These are phyloP conservation scores for Arothron firmamentum DNA, from an alignment of 2,113 vertebrate species.

Conservation along the genomic window DNA sequence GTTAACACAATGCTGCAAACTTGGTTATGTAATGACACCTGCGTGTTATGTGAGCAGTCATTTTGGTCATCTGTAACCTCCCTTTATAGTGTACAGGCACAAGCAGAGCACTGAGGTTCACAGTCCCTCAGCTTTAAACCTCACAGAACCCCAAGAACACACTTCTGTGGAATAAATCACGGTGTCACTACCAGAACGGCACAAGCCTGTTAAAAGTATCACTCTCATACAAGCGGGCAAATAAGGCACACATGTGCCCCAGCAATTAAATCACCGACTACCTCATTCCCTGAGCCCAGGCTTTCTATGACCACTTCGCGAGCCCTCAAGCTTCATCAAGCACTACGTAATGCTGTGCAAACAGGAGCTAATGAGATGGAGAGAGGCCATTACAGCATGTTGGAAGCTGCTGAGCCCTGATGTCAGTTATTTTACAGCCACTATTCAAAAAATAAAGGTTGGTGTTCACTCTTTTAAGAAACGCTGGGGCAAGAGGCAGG, in stretches of 20 bases:
- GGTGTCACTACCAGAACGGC: constrained; percentile 13
- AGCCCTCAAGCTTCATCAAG: constrained; percentile 61
- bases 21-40: constrained; percentile 58
- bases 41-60: constrained; percentile 46
- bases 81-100: constrained; percentile 33
- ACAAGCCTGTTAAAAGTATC: constrained; percentile 36
- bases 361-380: constrained; percentile 51
- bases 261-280: constrained; percentile 53
- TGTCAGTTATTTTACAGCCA: constrained; percentile 65
- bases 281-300: constrained; percentile 48
- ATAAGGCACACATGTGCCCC: constrained; percentile 31
- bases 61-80: constrained; percentile 43
- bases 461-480: constrained; percentile 52
- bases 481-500: constrained; percentile 25
- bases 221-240: constrained; percentile 22
- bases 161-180: constrained; percentile 26
- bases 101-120: constrained; percentile 5
- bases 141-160: constrained; percentile 5
- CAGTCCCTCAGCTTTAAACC: constrained; percentile 11
- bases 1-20: constrained; percentile 53
- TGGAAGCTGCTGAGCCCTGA: constrained; percentile 61
- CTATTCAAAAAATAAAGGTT: constrained; percentile 51
- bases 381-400: constrained; percentile 60
- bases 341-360: constrained; percentile 54
- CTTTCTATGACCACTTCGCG: constrained; percentile 66